Percentiles rank a stretch among this genome's conserved stretches.
Evolutionary conservation across 2,113 vertebrate genomes (phyloP).

Genomic region (Numenius arquata): DNA sequence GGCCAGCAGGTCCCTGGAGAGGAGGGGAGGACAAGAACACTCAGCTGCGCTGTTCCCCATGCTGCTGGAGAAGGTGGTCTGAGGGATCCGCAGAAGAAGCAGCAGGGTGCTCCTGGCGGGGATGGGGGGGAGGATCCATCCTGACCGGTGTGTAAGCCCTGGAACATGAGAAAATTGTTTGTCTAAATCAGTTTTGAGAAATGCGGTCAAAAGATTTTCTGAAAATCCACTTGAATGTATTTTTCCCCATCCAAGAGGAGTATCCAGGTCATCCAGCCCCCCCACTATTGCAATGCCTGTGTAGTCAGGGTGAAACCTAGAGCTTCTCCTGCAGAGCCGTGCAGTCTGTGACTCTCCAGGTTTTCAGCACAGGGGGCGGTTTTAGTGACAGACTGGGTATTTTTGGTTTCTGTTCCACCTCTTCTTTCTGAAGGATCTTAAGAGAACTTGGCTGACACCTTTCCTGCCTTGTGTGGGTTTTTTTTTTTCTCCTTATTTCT

Average conservation of each 20-base stretch:
- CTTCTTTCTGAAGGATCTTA: neutral
- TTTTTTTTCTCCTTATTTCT: neutral
- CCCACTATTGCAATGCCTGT: neutral
- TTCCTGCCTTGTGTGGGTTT: neutral
- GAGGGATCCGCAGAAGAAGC: neutral
- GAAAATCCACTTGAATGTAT: neutral
- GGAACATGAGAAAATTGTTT: neutral
- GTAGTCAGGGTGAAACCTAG: neutral
- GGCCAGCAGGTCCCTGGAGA: neutral
- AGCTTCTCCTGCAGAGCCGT: neutral
- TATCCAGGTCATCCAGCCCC: neutral
- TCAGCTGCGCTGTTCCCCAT: neutral
- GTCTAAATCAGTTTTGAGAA: neutral
- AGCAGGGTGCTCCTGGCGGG: neutral
- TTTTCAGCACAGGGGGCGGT: neutral
- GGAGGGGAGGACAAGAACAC: neutral
- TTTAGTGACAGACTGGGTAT: slow-evolving; percentile 17
- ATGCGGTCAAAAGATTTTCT: neutral
- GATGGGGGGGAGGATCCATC: neutral
- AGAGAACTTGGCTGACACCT: slow-evolving; percentile 2
- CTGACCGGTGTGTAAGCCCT: neutral
- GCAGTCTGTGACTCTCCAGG: neutral
- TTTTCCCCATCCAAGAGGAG: neutral
- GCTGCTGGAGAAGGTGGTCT: neutral
- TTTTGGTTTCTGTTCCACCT: neutral